Base-by-base conservation (phyloP, 2,797 vertebrate species). In the Sebastes steindachneri region DNA sequence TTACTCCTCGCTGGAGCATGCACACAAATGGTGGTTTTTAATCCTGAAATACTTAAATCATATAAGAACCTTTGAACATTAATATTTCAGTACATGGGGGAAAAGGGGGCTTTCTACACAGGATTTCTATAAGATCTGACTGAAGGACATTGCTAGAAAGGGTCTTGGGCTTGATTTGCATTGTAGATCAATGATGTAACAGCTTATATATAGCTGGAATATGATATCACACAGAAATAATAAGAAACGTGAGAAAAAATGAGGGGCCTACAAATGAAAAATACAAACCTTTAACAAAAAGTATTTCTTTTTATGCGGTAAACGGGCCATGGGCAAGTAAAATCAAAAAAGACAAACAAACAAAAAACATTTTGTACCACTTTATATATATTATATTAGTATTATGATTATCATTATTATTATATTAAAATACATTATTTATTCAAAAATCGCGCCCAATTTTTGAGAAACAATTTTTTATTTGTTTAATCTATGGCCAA, bases 31-130 rank as follows among this genome's bases (percentile, higher is more conserved):
- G 55, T 80, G 65, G 57, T 45, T 45, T 77, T 81, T 78, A 73
- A 80, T 84, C 72, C 45, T 80, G 78, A 75, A 84, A 88, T 76
- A 73, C 68, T 73, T 71, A 67, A 91, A 86, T 77, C 71, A 11
- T 48, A 64, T 48, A 67, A 62, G 10, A 84, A 75, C 23, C 53
- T 65, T 23, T 73, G 45, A 73, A 48, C 76, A 73, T 77, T 28
- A 75, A 86, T 83, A 69, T 80, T 88, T 83, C 37, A 80, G 33
- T 37, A 23, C 9, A 21, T 19, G 12, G 8, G 15, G 14, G 29
- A 4, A 31, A 64, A 31, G 29, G 28, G 37, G 23, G 67, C 3
- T 45, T 57, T 75, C 64, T 75, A 1, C 9, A 25, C 53, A 68
- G 25, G 57, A 58, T 62, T 35, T 55, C 7, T 29, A 10, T 33